Conservation (phyloP, 2,797 vertebrate genomes). For the Rousettus madagascariensis region DNA sequence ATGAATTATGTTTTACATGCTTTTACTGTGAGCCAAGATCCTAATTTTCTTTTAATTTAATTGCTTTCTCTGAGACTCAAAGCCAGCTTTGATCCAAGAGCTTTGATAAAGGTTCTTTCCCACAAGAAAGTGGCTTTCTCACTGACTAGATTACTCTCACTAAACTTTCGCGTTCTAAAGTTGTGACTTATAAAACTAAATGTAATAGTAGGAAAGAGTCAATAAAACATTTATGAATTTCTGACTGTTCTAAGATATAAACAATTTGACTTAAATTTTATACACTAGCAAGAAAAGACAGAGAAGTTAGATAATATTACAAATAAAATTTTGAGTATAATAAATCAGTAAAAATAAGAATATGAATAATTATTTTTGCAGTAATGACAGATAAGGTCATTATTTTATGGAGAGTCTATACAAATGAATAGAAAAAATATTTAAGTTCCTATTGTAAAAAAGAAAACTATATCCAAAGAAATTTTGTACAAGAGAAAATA, state of each 20-base stretch:
- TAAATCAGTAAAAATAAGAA: background rate
- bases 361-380: background rate
- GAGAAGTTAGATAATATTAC: background rate
- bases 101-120: slow-evolving; percentile 58
- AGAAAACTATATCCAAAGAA: background rate
- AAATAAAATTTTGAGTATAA: background rate
- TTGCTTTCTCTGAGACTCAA: slow-evolving; percentile 49
- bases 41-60: slow-evolving; percentile 62
- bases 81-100: slow-evolving; percentile 45
- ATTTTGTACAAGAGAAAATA: background rate
- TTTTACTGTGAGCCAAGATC: slow-evolving; percentile 54
- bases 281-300: background rate
- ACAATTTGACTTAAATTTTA: background rate
- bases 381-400: background rate
- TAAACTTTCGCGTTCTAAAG: background rate
- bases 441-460: background rate
- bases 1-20: slow-evolving; percentile 39
- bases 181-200: background rate
- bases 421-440: background rate
- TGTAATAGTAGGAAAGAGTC: background rate
- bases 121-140: background rate
- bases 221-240: background rate
- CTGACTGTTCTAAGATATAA: background rate
- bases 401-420: background rate
- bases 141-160: background rate